Percentiles rank a stretch among this genome's conserved stretches.
phyloP scores from a whole-genome alignment of 2,797 vertebrate species.

The Salarias fasciatus region DNA sequence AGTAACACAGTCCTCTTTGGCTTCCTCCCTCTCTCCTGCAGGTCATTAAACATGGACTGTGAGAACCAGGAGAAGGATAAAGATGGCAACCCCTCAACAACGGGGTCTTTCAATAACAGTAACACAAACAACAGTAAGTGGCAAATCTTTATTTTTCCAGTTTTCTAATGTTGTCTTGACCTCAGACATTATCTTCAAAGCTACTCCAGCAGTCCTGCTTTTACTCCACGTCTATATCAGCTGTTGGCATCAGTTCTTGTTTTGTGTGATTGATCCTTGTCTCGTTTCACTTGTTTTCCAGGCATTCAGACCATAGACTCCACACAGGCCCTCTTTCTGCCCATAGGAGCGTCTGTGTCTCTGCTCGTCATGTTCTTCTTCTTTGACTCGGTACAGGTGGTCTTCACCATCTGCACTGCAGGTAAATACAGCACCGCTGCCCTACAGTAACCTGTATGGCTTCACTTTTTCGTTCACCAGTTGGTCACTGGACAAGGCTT shows the following conservation, averaged over 20 bases:
- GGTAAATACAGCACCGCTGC: slow-evolving; percentile 76
- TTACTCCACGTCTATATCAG: not conserved
- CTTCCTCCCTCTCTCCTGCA: slow-evolving; percentile 56
- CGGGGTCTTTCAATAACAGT: slow-evolving; percentile 90
- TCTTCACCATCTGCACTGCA: slow-evolving; percentile 99
- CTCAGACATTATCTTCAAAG: not conserved
- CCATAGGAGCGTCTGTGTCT: slow-evolving; percentile 97
- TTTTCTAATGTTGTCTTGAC: not conserved
- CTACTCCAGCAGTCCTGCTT: not conserved
- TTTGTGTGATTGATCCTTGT: not conserved
- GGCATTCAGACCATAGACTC: slow-evolving; percentile 99
- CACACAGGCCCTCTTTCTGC: slow-evolving; percentile 97
- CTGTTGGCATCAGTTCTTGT: not conserved
- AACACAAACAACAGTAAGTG: slow-evolving; percentile 98
- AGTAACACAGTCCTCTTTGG: not conserved
- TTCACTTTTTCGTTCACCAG: slow-evolving; percentile 22
- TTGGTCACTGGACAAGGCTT: slow-evolving; percentile 11
- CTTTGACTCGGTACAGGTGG: slow-evolving; percentile 99
- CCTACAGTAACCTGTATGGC: slow-evolving; percentile 11
- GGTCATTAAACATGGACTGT: slow-evolving; percentile 99
- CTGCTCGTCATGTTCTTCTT: slow-evolving; percentile 99
- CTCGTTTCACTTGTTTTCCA: slow-evolving; percentile 64
- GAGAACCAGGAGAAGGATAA: slow-evolving; percentile 99
- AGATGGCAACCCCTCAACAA: slow-evolving; percentile 85
- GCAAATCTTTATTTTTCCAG: no score